Conservation (phyloP, 1,140 invertebrate species). For the Pantala flavescens region DNA sequence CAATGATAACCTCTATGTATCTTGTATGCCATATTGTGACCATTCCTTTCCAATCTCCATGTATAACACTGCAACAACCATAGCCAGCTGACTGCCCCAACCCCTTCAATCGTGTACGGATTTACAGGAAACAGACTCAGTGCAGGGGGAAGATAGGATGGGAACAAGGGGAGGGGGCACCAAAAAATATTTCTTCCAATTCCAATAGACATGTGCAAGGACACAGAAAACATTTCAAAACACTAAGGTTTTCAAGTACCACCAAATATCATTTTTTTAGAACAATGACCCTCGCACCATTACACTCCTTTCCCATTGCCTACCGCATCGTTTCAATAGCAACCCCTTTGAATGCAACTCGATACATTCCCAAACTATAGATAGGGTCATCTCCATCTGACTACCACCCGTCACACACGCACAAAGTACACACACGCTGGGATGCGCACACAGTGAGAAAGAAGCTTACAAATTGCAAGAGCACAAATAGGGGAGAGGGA, state of each 20-base stretch:
- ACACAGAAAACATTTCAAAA: conserved; percentile 10
- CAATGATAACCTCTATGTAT: conserved; percentile 8
- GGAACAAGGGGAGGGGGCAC: background rate
- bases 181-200: conserved; percentile 8
- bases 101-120: conserved; percentile 7
- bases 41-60: background rate
- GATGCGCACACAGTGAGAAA: conserved; percentile 7
- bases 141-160: background rate
- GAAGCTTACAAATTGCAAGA: conserved; percentile 9
- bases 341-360: background rate
- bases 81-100: conserved; percentile 6
- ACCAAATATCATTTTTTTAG: background rate
- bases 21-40: conserved; percentile 1
- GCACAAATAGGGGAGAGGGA: conserved; percentile 2
- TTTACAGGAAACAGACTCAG: conserved; percentile 5
- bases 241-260: conserved; percentile 4
- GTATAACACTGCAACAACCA: conserved; percentile 3
- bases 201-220: conserved; percentile 8
- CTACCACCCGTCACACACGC: conserved; percentile 1
- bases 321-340: background rate
- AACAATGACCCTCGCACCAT: conserved; percentile 3
- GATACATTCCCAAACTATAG: background rate
- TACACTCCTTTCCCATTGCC: background rate
- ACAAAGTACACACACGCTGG: conserved; percentile 6
- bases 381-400: background rate